Evolutionary conservation across 2,888 invertebrate genomes (phyloP).

Genomic region (Podotricha telesiphe): DNA sequence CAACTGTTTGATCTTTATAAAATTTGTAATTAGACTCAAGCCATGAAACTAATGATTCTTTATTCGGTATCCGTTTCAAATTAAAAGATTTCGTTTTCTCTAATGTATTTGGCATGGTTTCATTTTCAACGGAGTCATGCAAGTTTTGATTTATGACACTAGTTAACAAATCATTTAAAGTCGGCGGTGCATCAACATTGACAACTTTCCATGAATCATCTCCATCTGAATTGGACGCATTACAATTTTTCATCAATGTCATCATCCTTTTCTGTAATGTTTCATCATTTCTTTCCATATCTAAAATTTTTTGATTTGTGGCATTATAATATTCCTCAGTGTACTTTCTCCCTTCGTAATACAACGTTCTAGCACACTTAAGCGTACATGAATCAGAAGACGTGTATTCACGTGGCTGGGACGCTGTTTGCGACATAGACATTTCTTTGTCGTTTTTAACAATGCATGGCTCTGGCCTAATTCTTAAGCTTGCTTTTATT

Average conservation of each 20-base stretch:
- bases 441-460: not conserved
- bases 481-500: slow-evolving; percentile 3
- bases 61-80: slow-evolving; percentile 46
- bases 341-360: slow-evolving; percentile 61
- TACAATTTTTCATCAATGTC: slow-evolving; percentile 32
- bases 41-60: slow-evolving; percentile 63
- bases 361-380: slow-evolving; percentile 57
- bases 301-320: slow-evolving; percentile 61
- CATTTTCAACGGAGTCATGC: not conserved
- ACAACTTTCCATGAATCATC: slow-evolving; percentile 31
- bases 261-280: slow-evolving; percentile 58
- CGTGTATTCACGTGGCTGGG: not conserved
- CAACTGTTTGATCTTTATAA: slow-evolving; percentile 58
- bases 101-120: not conserved
- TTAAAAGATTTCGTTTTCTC: not conserved
- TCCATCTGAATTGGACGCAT: slow-evolving; percentile 18
- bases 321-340: slow-evolving; percentile 57
- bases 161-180: slow-evolving; percentile 32
- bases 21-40: slow-evolving; percentile 66
- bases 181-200: slow-evolving; percentile 17
- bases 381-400: slow-evolving; percentile 4
- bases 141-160: slow-evolving; percentile 28
- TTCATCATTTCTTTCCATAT: slow-evolving; percentile 68
- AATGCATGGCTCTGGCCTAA: not conserved
- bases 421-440: not conserved